Evolutionary conservation across 2,113 vertebrate species (phyloP), one percentile per base, ranked within the genome.

Genomic region (Takifugu flavidus): DNA sequence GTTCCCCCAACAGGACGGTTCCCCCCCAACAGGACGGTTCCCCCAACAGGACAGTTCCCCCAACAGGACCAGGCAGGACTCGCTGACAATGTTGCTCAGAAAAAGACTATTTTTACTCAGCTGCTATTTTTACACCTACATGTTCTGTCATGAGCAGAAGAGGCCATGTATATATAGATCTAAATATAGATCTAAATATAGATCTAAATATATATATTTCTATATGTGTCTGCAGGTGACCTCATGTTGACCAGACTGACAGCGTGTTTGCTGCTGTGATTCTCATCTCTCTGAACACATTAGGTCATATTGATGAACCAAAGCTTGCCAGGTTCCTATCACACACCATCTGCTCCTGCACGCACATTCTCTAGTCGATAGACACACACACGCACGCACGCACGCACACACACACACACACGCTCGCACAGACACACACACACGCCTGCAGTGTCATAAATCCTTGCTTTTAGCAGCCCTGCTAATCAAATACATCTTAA

Each of bases 281-380:
- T 20, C 11, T 46, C 56, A 44, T 31, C 63, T 62, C 59, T 52
- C 57, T 62, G 74, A 80, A 82, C 75, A 61, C n/a, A 55, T 52
- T 57, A 0, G 8, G 57, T 61, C 31, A 70, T 78, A 75, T 65
- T 54, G 72, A 75, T 34, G 49, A 44, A 31, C 20, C n/a, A 5
- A n/a, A 14, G 47, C 25, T 2, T n/a, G 31, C 56, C 68, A 62
- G 50, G 4, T n/a, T 39, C 34, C 34, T 10, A 39, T 39, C 34
- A 47, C 65, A 56, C 13, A 49, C 62, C 20, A 1, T 29, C 34
- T 52, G 49, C 62, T 59, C 10, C 54, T 39, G 49, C 72, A 74
- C 39, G 42, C 74, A 63, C 62, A 56, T 64, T 20, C 12, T 72
- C 39, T 49, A 44, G n/a, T 63, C 68, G 5, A 65, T 59, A 14